Conservation (phyloP, 2,113 vertebrate genomes). For the Podarcis cretensis region DNA sequence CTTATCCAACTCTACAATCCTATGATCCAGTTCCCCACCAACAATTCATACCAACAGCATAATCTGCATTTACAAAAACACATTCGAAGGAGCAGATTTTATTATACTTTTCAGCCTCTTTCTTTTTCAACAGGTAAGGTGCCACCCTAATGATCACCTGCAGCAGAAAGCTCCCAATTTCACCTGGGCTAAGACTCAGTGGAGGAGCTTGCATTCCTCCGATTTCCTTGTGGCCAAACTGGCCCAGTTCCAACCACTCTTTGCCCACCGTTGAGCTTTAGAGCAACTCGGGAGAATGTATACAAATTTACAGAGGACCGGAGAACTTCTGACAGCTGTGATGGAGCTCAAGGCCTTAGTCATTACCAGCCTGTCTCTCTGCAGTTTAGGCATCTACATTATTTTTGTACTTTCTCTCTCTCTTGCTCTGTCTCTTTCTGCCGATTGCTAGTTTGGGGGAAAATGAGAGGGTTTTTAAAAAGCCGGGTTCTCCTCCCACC, state of each 20-base stretch:
- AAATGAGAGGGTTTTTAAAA: slow-evolving; percentile 29
- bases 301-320: slow-evolving; percentile 14
- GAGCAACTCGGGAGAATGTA: slow-evolving; percentile 23
- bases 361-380: slow-evolving; percentile 30
- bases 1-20: no score
- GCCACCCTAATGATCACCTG: no score
- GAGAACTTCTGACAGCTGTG: slow-evolving; percentile 61
- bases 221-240: not conserved
- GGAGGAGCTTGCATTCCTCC: not conserved
- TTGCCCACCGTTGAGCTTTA: not conserved
- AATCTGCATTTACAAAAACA: no score
- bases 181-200: not conserved
- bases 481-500: slow-evolving; percentile 42
- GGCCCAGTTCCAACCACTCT: not conserved
- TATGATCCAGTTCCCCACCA: no score
- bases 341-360: slow-evolving; percentile 57
- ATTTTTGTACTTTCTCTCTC: slow-evolving; percentile 13
- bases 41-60: no score
- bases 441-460: slow-evolving; percentile 44
- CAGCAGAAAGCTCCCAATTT: not conserved
- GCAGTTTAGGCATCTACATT: slow-evolving; percentile 47
- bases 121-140: no score
- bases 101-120: no score
- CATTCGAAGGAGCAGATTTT: no score
- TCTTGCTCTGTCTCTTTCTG: slow-evolving; percentile 40